These are phyloP conservation scores for Solenopsis invicta DNA, from an alignment of 1,140 invertebrate species.

Conservation along the genomic window DNA sequence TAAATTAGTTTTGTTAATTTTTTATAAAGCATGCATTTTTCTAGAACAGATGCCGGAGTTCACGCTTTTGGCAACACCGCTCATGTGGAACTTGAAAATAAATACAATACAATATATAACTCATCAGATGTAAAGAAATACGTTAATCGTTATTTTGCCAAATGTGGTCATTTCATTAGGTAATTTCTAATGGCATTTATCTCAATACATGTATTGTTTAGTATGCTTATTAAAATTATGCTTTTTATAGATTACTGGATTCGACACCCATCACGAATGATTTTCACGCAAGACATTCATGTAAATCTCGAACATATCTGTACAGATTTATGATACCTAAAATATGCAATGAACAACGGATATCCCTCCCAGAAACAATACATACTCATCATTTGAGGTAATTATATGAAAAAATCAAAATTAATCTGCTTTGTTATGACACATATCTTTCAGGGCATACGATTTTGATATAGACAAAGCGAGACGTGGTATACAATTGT, in stretches of 20 bases:
- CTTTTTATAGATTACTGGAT: slow-evolving; percentile 87
- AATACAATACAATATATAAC: slow-evolving; percentile 85
- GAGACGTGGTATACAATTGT: slow-evolving; percentile 70
- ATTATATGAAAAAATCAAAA: background rate
- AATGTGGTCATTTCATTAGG: slow-evolving; percentile 85
- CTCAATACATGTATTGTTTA: slow-evolving; percentile 7
- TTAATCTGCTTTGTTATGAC: background rate
- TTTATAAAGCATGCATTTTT: slow-evolving; percentile 71
- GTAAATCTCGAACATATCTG: slow-evolving; percentile 89
- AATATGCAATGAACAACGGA: slow-evolving; percentile 58
- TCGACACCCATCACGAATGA: slow-evolving; percentile 87
- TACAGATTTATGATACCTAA: slow-evolving; percentile 89
- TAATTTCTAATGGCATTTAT: slow-evolving; percentile 51
- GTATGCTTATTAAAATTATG: background rate
- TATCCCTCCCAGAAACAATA: slow-evolving; percentile 78
- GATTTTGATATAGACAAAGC: slow-evolving; percentile 78
- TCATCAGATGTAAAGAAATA: slow-evolving; percentile 82
- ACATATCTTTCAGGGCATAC: slow-evolving; percentile 34
- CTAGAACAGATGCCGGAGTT: slow-evolving; percentile 91
- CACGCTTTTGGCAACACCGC: slow-evolving; percentile 90
- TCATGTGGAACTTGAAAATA: slow-evolving; percentile 89
- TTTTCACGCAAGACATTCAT: slow-evolving; percentile 89
- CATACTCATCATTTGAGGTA: slow-evolving; percentile 72
- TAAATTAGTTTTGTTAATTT: background rate
- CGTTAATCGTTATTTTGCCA: slow-evolving; percentile 89